Percentiles rank a stretch among this genome's conserved stretches.
Conservation (phyloP, 2,888 invertebrate genomes). For the Pediacus dermestoides region DNA sequence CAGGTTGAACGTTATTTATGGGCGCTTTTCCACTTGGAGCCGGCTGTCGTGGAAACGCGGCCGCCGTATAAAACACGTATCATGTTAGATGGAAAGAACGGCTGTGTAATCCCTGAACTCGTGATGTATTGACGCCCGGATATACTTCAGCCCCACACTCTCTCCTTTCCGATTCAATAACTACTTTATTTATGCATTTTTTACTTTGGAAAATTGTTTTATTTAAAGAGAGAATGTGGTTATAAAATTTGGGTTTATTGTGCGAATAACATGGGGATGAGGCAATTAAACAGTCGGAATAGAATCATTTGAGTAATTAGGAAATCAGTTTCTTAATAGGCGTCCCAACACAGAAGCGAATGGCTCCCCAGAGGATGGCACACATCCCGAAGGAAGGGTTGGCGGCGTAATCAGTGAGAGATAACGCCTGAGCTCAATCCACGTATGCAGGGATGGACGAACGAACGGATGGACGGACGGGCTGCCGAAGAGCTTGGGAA, state of each 20-base stretch:
- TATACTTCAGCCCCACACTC: conserved; percentile 2
- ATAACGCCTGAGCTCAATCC: conserved; percentile 26
- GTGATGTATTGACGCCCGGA: conserved; percentile 44
- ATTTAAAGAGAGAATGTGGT: too few species aligned
- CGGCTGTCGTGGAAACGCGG: conserved; percentile 40
- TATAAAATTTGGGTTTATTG: too few species aligned
- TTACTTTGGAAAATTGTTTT: too few species aligned
- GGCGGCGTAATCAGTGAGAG: conserved; percentile 30
- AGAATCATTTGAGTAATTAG: conserved; percentile 41
- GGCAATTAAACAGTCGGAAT: conserved; percentile 33
- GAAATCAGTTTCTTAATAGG: conserved; percentile 43
- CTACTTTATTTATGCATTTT: too few species aligned
- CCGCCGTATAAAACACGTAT: conserved; percentile 48
- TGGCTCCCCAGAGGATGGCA: conserved; percentile 35
- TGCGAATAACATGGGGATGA: conserved; percentile 15
- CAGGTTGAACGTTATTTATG: conserved; percentile 52
- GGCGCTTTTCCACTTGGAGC: conserved; percentile 48
- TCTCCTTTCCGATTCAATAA: conserved; percentile 3
- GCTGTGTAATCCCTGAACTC: conserved; percentile 45
- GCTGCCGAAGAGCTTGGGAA: conserved; percentile 26
- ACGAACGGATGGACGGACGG: conserved; percentile 14
- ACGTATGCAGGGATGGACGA: conserved; percentile 27
- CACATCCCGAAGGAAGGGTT: conserved; percentile 39
- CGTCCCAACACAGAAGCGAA: conserved; percentile 37
- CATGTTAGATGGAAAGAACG: conserved; percentile 44